Percentiles rank a stretch among this genome's conserved stretches.
phyloP scores from a whole-genome alignment of 2,113 vertebrate species.

The Colossoma macropomum region DNA sequence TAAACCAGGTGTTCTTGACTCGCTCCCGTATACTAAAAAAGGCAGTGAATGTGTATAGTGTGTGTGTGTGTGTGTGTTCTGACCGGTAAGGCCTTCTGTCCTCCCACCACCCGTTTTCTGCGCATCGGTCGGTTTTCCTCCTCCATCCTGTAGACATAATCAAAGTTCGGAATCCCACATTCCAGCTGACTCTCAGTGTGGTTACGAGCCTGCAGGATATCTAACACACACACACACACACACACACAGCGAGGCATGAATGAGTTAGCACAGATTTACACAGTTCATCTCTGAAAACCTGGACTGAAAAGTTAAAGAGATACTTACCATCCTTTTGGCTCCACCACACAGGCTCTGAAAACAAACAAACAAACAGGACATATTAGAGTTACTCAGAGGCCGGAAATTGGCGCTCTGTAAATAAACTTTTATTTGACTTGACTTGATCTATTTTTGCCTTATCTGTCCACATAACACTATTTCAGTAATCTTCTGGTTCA shows the following conservation, averaged over 20 bases:
- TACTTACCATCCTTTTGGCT: not conserved
- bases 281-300: not conserved
- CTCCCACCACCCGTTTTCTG: slow-evolving; percentile 71
- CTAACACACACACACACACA: slow-evolving; percentile 46
- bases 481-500: too few species aligned
- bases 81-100: slow-evolving; percentile 66
- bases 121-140: not conserved
- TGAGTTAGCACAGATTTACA: too few species aligned
- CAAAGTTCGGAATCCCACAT: slow-evolving; percentile 70
- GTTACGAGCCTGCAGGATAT: not conserved
- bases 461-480: too few species aligned
- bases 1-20: too few species aligned
- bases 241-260: too few species aligned
- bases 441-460: too few species aligned
- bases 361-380: not conserved
- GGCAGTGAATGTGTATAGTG: too few species aligned
- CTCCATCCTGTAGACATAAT: not conserved
- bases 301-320: not conserved
- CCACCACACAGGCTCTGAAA: not conserved
- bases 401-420: too few species aligned
- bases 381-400: too few species aligned
- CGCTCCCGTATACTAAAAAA: too few species aligned
- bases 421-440: too few species aligned
- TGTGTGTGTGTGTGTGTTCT: slow-evolving; percentile 25
- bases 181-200: slow-evolving; percentile 46